Evolutionary conservation across 2,888 invertebrate species (phyloP), one percentile per base, ranked within the genome.

Genomic region (Drosophila robusta): DNA sequence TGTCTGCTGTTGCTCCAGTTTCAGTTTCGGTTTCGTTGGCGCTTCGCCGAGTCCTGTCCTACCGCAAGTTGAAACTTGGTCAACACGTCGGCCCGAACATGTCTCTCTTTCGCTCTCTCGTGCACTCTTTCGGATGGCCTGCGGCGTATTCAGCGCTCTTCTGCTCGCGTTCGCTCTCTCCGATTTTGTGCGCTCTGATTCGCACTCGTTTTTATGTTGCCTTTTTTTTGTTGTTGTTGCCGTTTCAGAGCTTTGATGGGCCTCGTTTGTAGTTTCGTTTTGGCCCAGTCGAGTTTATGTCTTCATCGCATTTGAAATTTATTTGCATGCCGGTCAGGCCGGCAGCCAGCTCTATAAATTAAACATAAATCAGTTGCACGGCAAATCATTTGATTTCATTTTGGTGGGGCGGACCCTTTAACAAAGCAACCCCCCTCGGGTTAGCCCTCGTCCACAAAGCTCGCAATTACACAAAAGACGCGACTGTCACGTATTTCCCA

Each of bases 321-420:
- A 85, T 83, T 83, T 85, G 83, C 77, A 86, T 83, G 86, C 83
- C 80, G 83, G 78, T 83, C 83, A 83, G 86, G 80, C 72, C 63
- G 76, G 57, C 69, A 69, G 78, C 55, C 70, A 83, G 78, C 86
- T 80, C 86, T 83, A 83, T 86, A 83, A 83, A 83, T 83, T 82
- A 85, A 85, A 75, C 83, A 86, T 86, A 83, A 86, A 86, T 86
- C 83, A 83, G 86, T 67, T 80, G 83, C 71, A 85, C 80, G 83
- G 78, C 86, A 83, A 83, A 80, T 75, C 78, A 83, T 83, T 86
- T 86, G 80, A 86, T 83, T 83, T 80, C 80, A 83, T 85, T 83
- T 85, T 64, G 58, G 51, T 26, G 47, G 63, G 63, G 55, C 4
- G 45, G 79, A 66, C 62, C 61, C 70, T 70, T 71, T 44, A 44